phyloP scores from a whole-genome alignment of 2,888 invertebrate species.

The Chrysolina americana region DNA sequence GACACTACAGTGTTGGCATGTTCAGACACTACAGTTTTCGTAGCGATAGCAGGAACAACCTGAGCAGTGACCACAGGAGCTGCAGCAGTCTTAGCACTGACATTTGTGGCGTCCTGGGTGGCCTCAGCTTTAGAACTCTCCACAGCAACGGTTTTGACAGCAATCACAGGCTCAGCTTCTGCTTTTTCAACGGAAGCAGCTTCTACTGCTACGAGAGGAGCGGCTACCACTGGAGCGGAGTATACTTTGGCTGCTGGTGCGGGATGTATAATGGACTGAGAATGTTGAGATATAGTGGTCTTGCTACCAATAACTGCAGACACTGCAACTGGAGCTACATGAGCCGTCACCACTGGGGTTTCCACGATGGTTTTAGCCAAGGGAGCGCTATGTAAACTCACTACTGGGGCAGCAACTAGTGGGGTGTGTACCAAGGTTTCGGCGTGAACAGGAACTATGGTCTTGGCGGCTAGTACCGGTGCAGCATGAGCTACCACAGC shows the following conservation, averaged over 20 bases:
- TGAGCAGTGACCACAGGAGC: slow-evolving; percentile 31
- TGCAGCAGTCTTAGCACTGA: background rate
- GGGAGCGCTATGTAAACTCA: background rate
- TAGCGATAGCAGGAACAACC: slow-evolving; percentile 43
- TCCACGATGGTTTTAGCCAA: slow-evolving; percentile 1
- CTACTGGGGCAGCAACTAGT: background rate
- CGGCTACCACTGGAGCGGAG: slow-evolving; percentile 38
- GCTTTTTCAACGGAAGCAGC: slow-evolving; percentile 1
- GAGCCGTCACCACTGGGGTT: slow-evolving; percentile 21
- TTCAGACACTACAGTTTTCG: slow-evolving; percentile 24
- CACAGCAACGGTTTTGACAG: slow-evolving; percentile 20
- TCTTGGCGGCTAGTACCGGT: slow-evolving; percentile 17
- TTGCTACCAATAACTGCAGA: slow-evolving; percentile 20
- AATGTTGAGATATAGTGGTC: slow-evolving; percentile 30
- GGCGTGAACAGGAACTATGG: background rate
- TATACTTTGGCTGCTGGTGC: slow-evolving; percentile 12
- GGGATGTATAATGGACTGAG: slow-evolving; percentile 12
- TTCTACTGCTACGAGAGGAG: slow-evolving; percentile 1
- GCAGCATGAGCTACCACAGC: slow-evolving; percentile 40
- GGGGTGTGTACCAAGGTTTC: background rate
- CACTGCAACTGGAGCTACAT: background rate
- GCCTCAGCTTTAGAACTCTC: slow-evolving; percentile 23
- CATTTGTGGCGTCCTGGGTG: background rate
- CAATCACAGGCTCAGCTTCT: slow-evolving; percentile 18
- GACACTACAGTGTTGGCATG: slow-evolving; percentile 19